Evolutionary conservation across 2,888 invertebrate genomes (phyloP), one percentile per base, ranked within the genome.

Genomic region (Elegia similella): DNA sequence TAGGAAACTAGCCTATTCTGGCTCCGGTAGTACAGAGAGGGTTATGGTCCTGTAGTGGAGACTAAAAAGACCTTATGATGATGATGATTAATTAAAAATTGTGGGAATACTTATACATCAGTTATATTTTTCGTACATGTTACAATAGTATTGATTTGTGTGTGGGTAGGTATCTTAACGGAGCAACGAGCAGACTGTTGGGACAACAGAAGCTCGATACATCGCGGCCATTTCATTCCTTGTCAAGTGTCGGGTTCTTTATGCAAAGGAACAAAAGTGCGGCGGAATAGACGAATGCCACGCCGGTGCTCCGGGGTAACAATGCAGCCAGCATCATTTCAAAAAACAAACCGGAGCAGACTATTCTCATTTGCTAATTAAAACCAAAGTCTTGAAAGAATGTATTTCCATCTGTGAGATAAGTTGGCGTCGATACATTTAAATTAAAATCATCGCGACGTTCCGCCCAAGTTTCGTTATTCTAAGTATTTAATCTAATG

Each of bases 191-290:
- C 15, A 43, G 30, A 53, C 30, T 29, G 42, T 16, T 29, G 43
- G 29, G 42, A 46, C 17, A 17, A 55, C 44, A 32, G 10, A 15
- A 30, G 54, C 30, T 30, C 43, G 15, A 34, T 43, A 13, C 54
- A 60, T 65, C 38, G n/a, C 30, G 43, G 54, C 44, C 44, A 55
- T 55, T 55, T 34, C 44, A 44, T 34, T 55, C 57, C 50, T 52
- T 69, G 69, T 64, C 64, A 66, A 65, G 53, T 62, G 59, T 59
- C 63, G 65, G 67, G 67, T 77, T 74, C 75, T 78, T 75, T 78
- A 68, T 69, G 62, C 57, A 56, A 58, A 57, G 59, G 68, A 73
- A 80, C 77, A 78, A 80, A 76, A 73, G 76, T 69, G 58, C 58
- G 59, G 65, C 59, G 62, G 63, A 62, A 58, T 56, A 62, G 58